phyloP scores from a whole-genome alignment of 2,888 invertebrate species.

The Anthophora plumipes region DNA sequence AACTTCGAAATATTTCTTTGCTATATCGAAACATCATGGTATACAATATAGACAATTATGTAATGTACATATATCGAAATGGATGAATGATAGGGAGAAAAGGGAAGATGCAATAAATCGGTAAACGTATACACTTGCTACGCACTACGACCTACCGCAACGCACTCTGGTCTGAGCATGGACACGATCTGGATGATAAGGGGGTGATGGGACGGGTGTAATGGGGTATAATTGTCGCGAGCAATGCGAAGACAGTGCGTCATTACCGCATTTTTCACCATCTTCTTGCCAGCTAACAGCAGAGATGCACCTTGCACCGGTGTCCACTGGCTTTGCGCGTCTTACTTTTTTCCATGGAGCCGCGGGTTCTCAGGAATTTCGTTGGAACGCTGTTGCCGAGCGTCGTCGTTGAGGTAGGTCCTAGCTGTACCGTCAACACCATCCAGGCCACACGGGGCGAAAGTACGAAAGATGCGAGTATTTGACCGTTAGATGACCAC shows the following conservation, averaged over 20 bases:
- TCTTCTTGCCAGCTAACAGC: constrained; percentile 75
- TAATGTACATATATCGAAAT: not conserved
- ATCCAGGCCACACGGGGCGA: constrained; percentile 57
- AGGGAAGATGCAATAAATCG: constrained; percentile 76
- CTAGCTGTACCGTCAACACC: constrained; percentile 50
- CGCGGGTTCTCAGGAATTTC: constrained; percentile 81
- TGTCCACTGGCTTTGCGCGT: constrained; percentile 67
- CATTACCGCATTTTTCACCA: constrained; percentile 84
- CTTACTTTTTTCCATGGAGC: constrained; percentile 74
- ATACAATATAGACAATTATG: not conserved
- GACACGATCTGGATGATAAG: constrained; percentile 64
- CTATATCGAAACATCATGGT: not conserved
- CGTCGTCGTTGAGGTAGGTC: constrained; percentile 79
- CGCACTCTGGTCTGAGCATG: constrained; percentile 72
- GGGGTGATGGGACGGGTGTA: constrained; percentile 76
- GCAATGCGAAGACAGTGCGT: constrained; percentile 84
- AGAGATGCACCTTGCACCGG: constrained; percentile 70
- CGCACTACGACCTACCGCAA: constrained; percentile 82
- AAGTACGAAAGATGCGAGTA: constrained; percentile 55
- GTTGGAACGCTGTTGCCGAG: constrained; percentile 78
- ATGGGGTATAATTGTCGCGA: constrained; percentile 84
- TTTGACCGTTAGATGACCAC: constrained; percentile 56
- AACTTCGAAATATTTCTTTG: not conserved
- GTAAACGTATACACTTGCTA: constrained; percentile 62
- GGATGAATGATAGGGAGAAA: constrained; percentile 11